A percentile compares a stretch with the other conserved stretches of the same genome.
Evolutionary conservation across 1,140 invertebrate species (phyloP).

Genomic region (Drosophila virilis): DNA sequence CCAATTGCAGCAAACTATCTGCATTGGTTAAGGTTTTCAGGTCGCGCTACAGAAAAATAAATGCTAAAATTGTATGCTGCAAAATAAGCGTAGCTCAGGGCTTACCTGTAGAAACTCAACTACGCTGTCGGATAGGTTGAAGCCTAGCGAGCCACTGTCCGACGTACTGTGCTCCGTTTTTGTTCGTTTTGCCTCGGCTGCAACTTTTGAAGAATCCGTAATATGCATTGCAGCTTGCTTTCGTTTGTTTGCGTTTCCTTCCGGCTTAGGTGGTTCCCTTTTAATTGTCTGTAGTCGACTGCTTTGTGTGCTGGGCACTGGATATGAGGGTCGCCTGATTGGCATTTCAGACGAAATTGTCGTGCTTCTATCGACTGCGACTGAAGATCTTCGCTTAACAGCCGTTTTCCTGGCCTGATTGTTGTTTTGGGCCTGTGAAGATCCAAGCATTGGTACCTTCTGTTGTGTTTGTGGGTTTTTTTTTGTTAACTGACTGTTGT

Average conservation of each 20-base stretch:
- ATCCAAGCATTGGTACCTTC: neutral
- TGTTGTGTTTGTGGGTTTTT: neutral
- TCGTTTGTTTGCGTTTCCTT: neutral
- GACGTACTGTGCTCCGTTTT: constrained; percentile 5
- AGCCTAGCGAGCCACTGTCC: neutral
- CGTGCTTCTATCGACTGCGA: neutral
- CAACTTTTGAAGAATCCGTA: neutral
- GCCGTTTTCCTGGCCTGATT: neutral
- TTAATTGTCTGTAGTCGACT: neutral
- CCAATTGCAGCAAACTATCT: constrained; percentile 34
- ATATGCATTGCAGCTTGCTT: neutral
- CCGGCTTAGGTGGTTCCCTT: neutral
- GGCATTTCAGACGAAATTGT: neutral
- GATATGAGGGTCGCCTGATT: neutral
- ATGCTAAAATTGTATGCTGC: neutral
- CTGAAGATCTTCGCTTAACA: neutral
- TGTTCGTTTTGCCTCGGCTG: neutral
- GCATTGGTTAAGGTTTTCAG: constrained; percentile 3
- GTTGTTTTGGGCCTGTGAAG: neutral
- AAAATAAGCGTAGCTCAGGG: too few relatives aligned
- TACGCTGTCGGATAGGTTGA: constrained; percentile 28
- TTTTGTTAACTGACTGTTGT: neutral
- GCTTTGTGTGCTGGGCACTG: neutral
- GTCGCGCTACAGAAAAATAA: constrained; percentile 13
- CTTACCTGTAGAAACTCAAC: constrained; percentile 27